These are phyloP conservation scores for Micrasema minimum DNA, from an alignment of 1,140 invertebrate genomes.

Conservation along the genomic window DNA sequence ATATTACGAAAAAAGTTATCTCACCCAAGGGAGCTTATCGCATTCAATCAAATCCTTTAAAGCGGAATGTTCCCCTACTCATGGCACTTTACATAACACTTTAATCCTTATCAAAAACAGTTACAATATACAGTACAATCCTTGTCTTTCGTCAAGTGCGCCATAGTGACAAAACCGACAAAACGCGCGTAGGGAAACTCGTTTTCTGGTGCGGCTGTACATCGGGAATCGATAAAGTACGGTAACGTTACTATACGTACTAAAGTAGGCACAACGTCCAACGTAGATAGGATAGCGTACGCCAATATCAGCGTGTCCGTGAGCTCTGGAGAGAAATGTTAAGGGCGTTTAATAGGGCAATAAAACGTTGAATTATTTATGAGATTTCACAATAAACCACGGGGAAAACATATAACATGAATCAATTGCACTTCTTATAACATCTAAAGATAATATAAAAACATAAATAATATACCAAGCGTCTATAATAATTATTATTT, in stretches of 20 bases:
- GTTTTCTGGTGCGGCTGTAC: slow-evolving; percentile 35
- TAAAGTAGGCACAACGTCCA: background rate
- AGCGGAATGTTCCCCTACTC: background rate
- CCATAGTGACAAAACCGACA: slow-evolving; percentile 36
- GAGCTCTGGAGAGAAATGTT: background rate
- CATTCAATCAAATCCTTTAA: background rate
- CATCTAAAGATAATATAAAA: too few species aligned
- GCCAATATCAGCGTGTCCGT: slow-evolving; percentile 2
- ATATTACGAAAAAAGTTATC: background rate
- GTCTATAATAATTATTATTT: too few species aligned
- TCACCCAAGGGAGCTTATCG: background rate
- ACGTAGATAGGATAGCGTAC: slow-evolving; percentile 7
- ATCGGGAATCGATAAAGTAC: slow-evolving; percentile 35
- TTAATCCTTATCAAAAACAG: slow-evolving; percentile 13
- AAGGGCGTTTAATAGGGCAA: slow-evolving; percentile 10
- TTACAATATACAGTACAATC: slow-evolving; percentile 4
- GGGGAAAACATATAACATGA: too few species aligned
- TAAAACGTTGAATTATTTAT: too few species aligned
- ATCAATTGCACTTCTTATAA: too few species aligned
- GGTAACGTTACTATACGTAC: slow-evolving; percentile 7
- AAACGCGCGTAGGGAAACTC: slow-evolving; percentile 17
- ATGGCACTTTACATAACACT: slow-evolving; percentile 8
- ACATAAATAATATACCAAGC: too few species aligned
- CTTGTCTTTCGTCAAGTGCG: slow-evolving; percentile 14
- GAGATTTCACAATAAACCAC: too few species aligned